Percentiles rank a stretch among this genome's conserved stretches.
phyloP scores from a whole-genome alignment of 1,140 invertebrate genomes.

The Bradysia coprophila region DNA sequence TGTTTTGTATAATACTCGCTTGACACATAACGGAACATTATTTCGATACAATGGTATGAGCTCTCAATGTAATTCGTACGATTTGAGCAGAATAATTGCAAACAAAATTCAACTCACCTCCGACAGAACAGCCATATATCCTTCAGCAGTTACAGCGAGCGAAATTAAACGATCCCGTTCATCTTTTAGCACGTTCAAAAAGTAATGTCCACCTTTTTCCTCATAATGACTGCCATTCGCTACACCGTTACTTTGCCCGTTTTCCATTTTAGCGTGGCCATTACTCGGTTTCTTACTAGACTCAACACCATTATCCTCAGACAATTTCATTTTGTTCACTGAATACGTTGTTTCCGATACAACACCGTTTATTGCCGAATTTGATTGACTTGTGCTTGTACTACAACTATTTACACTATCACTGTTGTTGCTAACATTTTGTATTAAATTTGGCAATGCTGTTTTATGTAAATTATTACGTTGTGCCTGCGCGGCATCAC shows the following conservation, averaged over 20 bases:
- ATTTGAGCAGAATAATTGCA: too few relatives aligned
- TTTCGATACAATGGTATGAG: too few relatives aligned
- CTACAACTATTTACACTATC: background rate
- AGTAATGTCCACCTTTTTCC: conserved; percentile 52
- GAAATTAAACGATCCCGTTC: conserved; percentile 48
- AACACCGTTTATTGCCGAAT: background rate
- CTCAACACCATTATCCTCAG: background rate
- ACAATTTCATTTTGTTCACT: background rate
- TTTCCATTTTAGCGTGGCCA: background rate
- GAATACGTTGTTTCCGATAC: background rate
- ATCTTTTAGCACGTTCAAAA: conserved; percentile 46
- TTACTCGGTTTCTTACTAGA: background rate
- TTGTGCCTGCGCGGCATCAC: background rate
- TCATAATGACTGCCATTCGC: background rate
- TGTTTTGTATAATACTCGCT: too few relatives aligned
- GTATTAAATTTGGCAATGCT: background rate
- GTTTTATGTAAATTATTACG: too few relatives aligned
- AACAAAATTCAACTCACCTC: too few relatives aligned
- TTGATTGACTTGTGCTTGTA: background rate
- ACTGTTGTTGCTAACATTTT: background rate
- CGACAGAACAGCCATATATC: conserved; percentile 35
- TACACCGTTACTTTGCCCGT: too few relatives aligned
- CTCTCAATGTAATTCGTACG: background rate
- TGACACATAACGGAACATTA: too few relatives aligned
- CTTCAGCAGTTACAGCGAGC: conserved; percentile 46